Conservation (phyloP, 2,797 vertebrate species). For the Tinamus major region DNA sequence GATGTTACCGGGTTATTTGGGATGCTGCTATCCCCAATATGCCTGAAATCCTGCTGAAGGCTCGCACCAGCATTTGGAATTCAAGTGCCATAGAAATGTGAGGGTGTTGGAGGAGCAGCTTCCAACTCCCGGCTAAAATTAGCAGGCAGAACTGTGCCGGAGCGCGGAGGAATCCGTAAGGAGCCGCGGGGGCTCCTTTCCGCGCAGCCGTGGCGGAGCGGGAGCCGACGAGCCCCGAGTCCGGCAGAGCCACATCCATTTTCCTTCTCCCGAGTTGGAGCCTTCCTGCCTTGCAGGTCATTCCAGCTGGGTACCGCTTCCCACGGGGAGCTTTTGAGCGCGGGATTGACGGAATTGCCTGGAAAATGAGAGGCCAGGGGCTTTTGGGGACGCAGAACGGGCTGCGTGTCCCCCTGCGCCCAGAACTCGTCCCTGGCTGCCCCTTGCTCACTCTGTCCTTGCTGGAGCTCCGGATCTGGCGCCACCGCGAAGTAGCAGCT, state of each 20-base stretch:
- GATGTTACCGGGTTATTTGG: background rate
- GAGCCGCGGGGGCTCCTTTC: background rate
- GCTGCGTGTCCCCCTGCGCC: too few species aligned
- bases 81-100: background rate
- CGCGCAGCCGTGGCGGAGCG: rapidly evolving
- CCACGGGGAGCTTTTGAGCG: rapidly evolving
- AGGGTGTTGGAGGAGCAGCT: background rate
- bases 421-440: too few species aligned
- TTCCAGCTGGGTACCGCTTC: background rate
- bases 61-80: background rate
- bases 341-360: too few species aligned
- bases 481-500: too few species aligned
- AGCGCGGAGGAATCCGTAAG: background rate
- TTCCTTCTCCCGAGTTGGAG: background rate
- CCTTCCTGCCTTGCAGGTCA: background rate
- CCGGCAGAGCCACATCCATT: background rate
- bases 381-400: too few species aligned
- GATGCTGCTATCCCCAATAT: background rate
- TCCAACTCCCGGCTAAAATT: constrained; percentile 40
- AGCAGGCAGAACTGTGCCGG: background rate
- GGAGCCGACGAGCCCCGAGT: too few species aligned
- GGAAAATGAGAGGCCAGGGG: too few species aligned
- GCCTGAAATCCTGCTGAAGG: background rate
- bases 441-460: too few species aligned
- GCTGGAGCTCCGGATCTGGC: too few species aligned